Conservation (phyloP, 1,140 invertebrate genomes). For the Atta texana region DNA sequence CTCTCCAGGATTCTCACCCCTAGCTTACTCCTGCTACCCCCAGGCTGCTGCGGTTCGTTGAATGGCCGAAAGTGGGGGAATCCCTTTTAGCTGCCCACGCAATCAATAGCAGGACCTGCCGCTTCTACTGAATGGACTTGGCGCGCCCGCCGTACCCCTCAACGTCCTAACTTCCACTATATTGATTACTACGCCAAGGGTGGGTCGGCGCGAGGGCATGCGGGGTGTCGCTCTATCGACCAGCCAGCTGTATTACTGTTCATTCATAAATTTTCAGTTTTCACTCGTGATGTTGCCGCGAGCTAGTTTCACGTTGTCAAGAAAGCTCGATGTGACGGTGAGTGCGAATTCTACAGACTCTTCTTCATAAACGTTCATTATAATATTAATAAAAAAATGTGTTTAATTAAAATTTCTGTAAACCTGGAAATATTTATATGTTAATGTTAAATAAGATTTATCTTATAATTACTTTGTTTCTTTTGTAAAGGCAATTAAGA, state of each 20-base stretch:
- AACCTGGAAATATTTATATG: background rate
- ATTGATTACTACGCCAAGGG: slow-evolving; percentile 68
- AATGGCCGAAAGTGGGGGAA: slow-evolving; percentile 57
- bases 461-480: background rate
- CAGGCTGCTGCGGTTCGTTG: slow-evolving; percentile 48
- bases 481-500: background rate
- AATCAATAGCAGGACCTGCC: slow-evolving; percentile 70
- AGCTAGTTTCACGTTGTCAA: background rate
- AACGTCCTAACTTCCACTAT: slow-evolving; percentile 46
- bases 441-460: background rate
- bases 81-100: slow-evolving; percentile 65
- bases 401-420: background rate
- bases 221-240: slow-evolving; percentile 70
- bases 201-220: slow-evolving; percentile 18
- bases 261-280: slow-evolving; percentile 75
- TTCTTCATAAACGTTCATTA: slow-evolving; percentile 1
- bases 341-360: background rate
- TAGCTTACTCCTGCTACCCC: slow-evolving; percentile 32
- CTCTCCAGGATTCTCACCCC: slow-evolving; percentile 10
- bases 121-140: slow-evolving; percentile 73
- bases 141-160: slow-evolving; percentile 44
- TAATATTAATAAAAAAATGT: background rate
- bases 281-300: slow-evolving; percentile 40
- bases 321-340: background rate
- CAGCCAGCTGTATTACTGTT: slow-evolving; percentile 72